Evolutionary conservation across 1,140 invertebrate genomes (phyloP).

Genomic region (Zaprionus africanus): DNA sequence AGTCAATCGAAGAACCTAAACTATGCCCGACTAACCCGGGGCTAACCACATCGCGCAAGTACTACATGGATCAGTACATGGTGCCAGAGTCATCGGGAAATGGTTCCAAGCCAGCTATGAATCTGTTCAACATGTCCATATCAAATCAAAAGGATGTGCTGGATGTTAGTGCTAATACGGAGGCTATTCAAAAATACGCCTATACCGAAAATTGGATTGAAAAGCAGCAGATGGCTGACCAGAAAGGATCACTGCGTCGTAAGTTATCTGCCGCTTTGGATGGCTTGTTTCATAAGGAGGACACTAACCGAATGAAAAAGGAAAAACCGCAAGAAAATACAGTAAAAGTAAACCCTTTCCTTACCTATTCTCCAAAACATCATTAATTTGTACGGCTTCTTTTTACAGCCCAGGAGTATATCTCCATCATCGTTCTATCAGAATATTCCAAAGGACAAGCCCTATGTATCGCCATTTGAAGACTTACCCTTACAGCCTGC

Average conservation of each 20-base stretch:
- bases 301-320: background rate
- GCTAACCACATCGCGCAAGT: background rate
- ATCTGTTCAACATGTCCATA: conserved; percentile 34
- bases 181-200: conserved; percentile 31
- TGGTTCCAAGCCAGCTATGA: conserved; percentile 1
- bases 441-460: background rate
- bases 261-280: conserved; percentile 43
- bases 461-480: conserved; percentile 55
- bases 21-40: background rate
- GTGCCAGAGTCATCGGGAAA: background rate
- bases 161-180: background rate
- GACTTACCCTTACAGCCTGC: background rate
- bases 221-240: conserved; percentile 15
- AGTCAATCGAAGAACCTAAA: background rate
- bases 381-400: background rate
- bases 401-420: conserved; percentile 9
- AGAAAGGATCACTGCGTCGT: conserved; percentile 11
- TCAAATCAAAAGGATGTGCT: background rate
- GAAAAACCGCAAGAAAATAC: conserved; percentile 1
- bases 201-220: conserved; percentile 61
- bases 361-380: background rate
- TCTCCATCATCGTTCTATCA: background rate
- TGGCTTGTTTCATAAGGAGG: conserved; percentile 35
- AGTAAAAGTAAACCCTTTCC: background rate
- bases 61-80: conserved; percentile 4